A percentile compares a stretch with the other conserved stretches of the same genome.
phyloP scores from a whole-genome alignment of 35 echinoderm and acorn worm species.

The Ophiothrix spiculata region DNA sequence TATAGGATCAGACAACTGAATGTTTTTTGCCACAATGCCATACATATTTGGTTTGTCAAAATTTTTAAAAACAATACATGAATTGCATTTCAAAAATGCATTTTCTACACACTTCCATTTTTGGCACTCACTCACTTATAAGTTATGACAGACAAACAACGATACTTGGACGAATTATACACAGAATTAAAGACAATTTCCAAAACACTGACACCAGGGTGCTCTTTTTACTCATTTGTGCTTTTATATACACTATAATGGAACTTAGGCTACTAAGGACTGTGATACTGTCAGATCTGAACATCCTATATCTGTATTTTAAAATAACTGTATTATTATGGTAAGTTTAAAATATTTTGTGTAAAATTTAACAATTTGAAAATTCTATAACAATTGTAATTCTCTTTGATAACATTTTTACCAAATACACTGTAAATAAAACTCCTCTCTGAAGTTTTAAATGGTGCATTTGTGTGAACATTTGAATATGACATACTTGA shows the following conservation, averaged over 20 bases:
- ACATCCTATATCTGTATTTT: background rate
- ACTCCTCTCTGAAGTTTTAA: no score
- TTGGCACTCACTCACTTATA: background rate
- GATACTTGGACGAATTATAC: background rate
- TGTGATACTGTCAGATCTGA: background rate
- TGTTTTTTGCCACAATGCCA: background rate
- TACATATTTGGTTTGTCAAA: constrained; percentile 12
- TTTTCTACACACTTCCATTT: background rate
- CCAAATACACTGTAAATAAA: no score
- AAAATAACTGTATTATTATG: background rate
- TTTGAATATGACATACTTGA: no score
- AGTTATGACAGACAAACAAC: background rate
- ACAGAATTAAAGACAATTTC: background rate
- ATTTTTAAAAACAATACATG: background rate
- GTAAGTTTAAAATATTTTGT: background rate
- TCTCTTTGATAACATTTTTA: no score
- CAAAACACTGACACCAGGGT: background rate
- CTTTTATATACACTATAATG: background rate
- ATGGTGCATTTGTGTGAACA: no score
- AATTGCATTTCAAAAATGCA: constrained; percentile 10
- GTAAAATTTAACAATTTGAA: background rate
- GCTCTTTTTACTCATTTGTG: background rate
- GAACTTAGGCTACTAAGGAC: background rate
- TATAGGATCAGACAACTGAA: background rate
- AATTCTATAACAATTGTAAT: background rate